phyloP scores from a whole-genome alignment of 2,113 vertebrate genomes.

The Spermophilus dauricus region DNA sequence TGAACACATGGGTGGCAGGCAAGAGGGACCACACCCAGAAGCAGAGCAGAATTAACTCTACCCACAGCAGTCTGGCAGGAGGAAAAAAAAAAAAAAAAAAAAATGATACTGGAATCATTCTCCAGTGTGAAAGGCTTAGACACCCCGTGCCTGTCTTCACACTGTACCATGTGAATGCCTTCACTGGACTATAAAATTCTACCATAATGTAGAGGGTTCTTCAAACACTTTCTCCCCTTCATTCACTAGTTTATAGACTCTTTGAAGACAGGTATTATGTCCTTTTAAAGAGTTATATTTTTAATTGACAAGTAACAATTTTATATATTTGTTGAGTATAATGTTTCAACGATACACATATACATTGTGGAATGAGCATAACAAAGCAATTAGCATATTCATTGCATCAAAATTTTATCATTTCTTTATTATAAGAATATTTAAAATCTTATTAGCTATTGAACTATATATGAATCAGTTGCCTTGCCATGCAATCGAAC shows the following conservation, averaged over 20 bases:
- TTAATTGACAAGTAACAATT: background rate
- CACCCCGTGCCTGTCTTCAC: background rate
- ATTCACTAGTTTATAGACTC: constrained; percentile 9
- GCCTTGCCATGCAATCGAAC: background rate
- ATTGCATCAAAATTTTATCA: background rate
- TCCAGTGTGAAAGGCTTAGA: too few relatives aligned
- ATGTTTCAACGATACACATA: background rate
- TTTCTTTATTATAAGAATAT: background rate
- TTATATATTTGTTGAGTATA: background rate
- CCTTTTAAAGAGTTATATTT: constrained; percentile 9
- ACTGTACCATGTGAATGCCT: background rate
- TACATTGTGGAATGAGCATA: background rate
- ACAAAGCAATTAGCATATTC: background rate
- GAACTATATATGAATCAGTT: background rate
- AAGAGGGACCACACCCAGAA: background rate
- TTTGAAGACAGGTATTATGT: background rate
- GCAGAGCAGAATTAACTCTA: background rate
- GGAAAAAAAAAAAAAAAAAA: too few relatives aligned
- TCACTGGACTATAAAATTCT: background rate
- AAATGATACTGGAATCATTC: background rate
- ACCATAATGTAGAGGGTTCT: background rate
- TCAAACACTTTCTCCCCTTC: background rate
- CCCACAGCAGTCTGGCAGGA: background rate
- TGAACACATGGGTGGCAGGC: background rate
- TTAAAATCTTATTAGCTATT: background rate